phyloP scores from a whole-genome alignment of 2,888 invertebrate species.

The Drosophila conformis region DNA sequence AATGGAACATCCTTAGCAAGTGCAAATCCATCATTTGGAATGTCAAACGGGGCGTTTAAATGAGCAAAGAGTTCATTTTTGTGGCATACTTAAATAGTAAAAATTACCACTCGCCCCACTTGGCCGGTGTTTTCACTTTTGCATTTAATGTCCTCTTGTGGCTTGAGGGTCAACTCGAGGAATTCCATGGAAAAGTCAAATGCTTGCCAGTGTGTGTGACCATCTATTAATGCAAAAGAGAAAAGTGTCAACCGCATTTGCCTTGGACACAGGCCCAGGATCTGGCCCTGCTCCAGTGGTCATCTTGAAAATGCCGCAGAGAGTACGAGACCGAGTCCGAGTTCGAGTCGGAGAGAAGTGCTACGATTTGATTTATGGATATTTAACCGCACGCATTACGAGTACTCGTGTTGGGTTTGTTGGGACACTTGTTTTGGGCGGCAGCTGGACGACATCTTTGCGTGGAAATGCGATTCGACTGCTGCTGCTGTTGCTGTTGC shows the following conservation, averaged over 20 bases:
- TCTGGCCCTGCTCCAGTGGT: constrained; percentile 54
- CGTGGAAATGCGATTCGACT: constrained; percentile 54
- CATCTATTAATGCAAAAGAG: constrained; percentile 72
- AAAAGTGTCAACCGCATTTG: constrained; percentile 82
- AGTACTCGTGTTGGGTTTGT: constrained; percentile 50
- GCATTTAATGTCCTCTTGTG: constrained; percentile 79
- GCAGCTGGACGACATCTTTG: constrained; percentile 67
- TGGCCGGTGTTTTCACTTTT: constrained; percentile 65
- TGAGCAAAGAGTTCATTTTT: constrained; percentile 51
- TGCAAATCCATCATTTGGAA: constrained; percentile 38
- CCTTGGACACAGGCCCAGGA: constrained; percentile 41
- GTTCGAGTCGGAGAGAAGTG: constrained; percentile 41
- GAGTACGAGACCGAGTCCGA: constrained; percentile 14
- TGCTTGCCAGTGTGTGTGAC: constrained; percentile 37
- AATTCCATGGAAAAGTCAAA: constrained; percentile 64
- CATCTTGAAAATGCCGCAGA: constrained; percentile 75
- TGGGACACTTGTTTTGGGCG: constrained; percentile 62
- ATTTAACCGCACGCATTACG: constrained; percentile 84
- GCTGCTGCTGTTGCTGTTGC: constrained; percentile 14
- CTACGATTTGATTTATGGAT: constrained; percentile 84
- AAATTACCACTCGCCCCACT: constrained; percentile 22
- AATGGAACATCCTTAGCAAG: constrained; percentile 4
- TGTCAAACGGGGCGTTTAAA: constrained; percentile 31
- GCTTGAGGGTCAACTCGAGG: constrained; percentile 77
- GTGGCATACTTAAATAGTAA: constrained; percentile 41